phyloP scores from a whole-genome alignment of 2,888 invertebrate species.

The Himalopsyche japonica region DNA sequence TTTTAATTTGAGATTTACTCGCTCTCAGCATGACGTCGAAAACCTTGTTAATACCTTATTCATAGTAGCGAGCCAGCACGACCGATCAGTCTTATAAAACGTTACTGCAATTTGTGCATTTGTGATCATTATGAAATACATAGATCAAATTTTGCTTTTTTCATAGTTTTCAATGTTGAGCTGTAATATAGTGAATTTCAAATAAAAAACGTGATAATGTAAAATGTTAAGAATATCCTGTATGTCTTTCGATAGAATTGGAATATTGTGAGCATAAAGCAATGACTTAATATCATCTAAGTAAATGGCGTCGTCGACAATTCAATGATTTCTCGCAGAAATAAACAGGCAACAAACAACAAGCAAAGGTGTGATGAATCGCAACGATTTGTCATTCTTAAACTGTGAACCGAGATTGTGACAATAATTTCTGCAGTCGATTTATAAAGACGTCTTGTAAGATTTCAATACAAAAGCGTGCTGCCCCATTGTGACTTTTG shows the following conservation, averaged over 20 bases:
- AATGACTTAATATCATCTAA: constrained; percentile 27
- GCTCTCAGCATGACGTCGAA: too few relatives aligned
- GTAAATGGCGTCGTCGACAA: constrained; percentile 31
- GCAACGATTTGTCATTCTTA: constrained; percentile 37
- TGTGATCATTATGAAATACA: too few relatives aligned
- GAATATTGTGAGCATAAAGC: not conserved
- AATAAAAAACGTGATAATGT: too few relatives aligned
- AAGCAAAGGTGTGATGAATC: constrained; percentile 40
- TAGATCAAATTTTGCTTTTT: too few relatives aligned
- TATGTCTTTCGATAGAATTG: not conserved
- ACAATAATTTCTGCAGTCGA: not conserved
- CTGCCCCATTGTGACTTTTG: constrained; percentile 13
- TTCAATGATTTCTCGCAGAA: constrained; percentile 28
- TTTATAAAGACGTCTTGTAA: constrained; percentile 22
- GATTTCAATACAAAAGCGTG: not conserved
- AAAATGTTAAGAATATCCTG: not conserved
- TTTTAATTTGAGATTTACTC: too few relatives aligned
- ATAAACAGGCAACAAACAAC: constrained; percentile 32
- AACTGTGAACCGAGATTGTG: not conserved
- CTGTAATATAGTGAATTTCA: too few relatives aligned
- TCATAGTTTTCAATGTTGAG: too few relatives aligned
- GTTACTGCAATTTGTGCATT: too few relatives aligned
- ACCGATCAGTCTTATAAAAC: too few relatives aligned
- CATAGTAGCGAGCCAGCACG: too few relatives aligned
- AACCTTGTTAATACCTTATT: too few relatives aligned